Conservation (phyloP, 2,888 invertebrate species). For the Ichneumoninae sp. region DNA sequence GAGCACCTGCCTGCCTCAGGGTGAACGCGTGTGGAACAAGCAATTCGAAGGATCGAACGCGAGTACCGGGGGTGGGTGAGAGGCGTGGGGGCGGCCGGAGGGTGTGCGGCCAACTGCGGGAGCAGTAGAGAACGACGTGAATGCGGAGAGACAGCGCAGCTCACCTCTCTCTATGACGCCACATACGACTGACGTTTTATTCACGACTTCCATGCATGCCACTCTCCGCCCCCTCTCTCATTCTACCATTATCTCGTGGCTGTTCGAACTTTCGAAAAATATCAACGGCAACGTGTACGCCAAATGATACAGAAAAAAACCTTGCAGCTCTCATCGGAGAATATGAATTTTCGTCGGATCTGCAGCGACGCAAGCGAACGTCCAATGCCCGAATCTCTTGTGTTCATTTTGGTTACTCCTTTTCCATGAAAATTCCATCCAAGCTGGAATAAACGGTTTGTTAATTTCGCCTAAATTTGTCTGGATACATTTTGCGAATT, state of each 20-base stretch:
- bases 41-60: slow-evolving; percentile 60
- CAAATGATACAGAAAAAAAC: not conserved
- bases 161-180: slow-evolving; percentile 53
- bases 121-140: slow-evolving; percentile 53
- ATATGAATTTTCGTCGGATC: not conserved
- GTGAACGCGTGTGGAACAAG: slow-evolving; percentile 61
- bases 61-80: slow-evolving; percentile 20
- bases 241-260: slow-evolving; percentile 13
- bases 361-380: not conserved
- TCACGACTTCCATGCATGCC: slow-evolving; percentile 49
- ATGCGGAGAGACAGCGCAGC: slow-evolving; percentile 52
- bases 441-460: not conserved
- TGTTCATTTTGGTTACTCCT: not conserved
- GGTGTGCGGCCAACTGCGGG: slow-evolving; percentile 37
- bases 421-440: not conserved
- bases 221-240: slow-evolving; percentile 6
- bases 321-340: not conserved
- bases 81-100: slow-evolving; percentile 35
- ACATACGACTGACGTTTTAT: slow-evolving; percentile 56
- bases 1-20: slow-evolving; percentile 68
- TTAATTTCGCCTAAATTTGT: not conserved
- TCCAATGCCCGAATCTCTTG: not conserved
- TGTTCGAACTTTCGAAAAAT: not conserved
- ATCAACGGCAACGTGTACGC: slow-evolving; percentile 23
- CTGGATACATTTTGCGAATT: not conserved